Percentiles rank a stretch among this genome's conserved stretches.
Evolutionary conservation across 2,797 vertebrate species (phyloP).

Genomic region (Sebastes nivosus): DNA sequence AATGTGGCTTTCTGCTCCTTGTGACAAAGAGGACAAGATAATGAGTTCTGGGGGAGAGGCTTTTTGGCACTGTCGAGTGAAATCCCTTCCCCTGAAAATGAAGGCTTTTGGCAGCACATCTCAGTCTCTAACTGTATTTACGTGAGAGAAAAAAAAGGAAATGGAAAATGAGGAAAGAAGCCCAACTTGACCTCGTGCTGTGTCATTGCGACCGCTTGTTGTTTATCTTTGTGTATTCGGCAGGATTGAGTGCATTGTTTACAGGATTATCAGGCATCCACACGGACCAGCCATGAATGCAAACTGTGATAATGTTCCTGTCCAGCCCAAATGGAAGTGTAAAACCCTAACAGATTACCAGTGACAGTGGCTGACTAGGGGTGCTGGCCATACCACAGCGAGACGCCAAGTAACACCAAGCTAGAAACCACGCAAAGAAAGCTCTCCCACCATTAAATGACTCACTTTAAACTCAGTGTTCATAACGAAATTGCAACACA

Average conservation of each 20-base stretch:
- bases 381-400: conserved; percentile 16
- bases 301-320: conserved; percentile 58
- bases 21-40: conserved; percentile 61
- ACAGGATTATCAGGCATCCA: conserved; percentile 63
- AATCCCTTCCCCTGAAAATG: conserved; percentile 50
- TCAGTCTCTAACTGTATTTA: conserved; percentile 35
- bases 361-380: conserved; percentile 30
- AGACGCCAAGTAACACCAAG: conserved; percentile 8
- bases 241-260: conserved; percentile 59
- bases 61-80: conserved; percentile 43
- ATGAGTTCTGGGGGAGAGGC: conserved; percentile 54
- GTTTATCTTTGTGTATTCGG: conserved; percentile 63
- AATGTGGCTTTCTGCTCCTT: conserved; percentile 45
- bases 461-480: not conserved
- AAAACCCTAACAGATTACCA: conserved; percentile 63
- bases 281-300: conserved; percentile 49
- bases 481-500: not conserved
- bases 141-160: not conserved
- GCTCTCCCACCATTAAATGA: not conserved
- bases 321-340: conserved; percentile 51
- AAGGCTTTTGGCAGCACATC: conserved; percentile 52
- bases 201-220: conserved; percentile 55
- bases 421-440: not conserved
- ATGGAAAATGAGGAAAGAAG: conserved; percentile 37
- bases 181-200: conserved; percentile 57